Base-by-base conservation (phyloP, 2,888 invertebrate genomes). In the Opisthograptis luteolata region DNA sequence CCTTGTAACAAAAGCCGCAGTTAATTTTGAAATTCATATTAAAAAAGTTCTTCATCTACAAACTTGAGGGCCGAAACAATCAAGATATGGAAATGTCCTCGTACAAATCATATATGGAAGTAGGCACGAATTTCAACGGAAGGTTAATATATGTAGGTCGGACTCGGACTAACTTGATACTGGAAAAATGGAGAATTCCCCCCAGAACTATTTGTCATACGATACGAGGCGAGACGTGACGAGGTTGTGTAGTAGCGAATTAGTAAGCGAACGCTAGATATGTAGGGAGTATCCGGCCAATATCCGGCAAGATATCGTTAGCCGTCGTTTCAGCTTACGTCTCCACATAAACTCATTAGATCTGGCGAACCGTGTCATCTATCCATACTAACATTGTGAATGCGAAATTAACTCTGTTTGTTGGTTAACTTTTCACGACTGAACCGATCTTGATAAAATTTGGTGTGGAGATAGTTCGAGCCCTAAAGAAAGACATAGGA, bases 211-310 rank as follows among this genome's bases (percentile, higher is more conserved):
- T 62, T 62, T 62, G 62, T 59, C 62, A 59, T 74, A 78, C 79
- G 79, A 78, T 67, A 75, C 66, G 77, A 69, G 67, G 68, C 59
- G 62, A 70, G 60, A 74, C 80, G 79, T 77, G 79, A 67, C 73
- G 58, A 58, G 77, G 64, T 65, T 79, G 66, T 70, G 72, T 58
- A 68, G 59, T 56, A 60, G 71, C 64, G 70, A 77, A 80, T 79
- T 79, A 74, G 73, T 71, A 67, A 58, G 60, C 64, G 67, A 64
- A 64, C 19, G n/a, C 13, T 51, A 45, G 50, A 20, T 2, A 40
- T 45, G 24, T 2, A 9, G 2, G 13, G 6, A 5, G 8, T 14
- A 24, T 40, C 24, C 50, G 40, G 30, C 13, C 14, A 20, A 8
- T 19, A 30, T 41, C 35, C 35, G 41, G 13, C 34, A 24, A 8